phyloP scores from a whole-genome alignment of 2,888 invertebrate genomes.

The Drosophila putrida region DNA sequence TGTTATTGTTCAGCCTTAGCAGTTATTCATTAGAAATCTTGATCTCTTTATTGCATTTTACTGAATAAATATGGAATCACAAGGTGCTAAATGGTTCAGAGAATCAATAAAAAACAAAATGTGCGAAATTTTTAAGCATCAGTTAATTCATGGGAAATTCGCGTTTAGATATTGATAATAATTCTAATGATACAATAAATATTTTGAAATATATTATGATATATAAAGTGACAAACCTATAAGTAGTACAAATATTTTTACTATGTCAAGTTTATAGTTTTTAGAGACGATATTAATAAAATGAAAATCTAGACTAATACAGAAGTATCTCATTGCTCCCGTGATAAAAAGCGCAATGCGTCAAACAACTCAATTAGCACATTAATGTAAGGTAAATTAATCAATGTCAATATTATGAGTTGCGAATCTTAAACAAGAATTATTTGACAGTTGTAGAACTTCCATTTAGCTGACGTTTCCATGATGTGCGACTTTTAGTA shows the following conservation, averaged over 20 bases:
- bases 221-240: too few relatives aligned
- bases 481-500: constrained; percentile 43
- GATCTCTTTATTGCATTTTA: background rate
- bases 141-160: background rate
- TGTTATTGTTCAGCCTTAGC: background rate
- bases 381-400: constrained; percentile 18
- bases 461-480: background rate
- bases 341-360: background rate
- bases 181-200: too few relatives aligned
- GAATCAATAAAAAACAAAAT: constrained; percentile 4
- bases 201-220: too few relatives aligned
- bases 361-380: constrained; percentile 37
- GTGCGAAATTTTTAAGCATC: constrained; percentile 3
- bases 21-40: background rate
- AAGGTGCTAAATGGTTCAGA: constrained; percentile 5
- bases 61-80: constrained; percentile 2
- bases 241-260: background rate
- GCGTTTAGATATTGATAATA: too few relatives aligned
- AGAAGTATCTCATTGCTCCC: background rate
- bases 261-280: background rate
- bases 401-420: constrained; percentile 21
- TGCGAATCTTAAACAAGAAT: constrained; percentile 3
- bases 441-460: constrained; percentile 12
- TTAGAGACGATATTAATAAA: background rate
- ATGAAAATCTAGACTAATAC: background rate